Evolutionary conservation across 2,888 invertebrate species (phyloP).

Genomic region (Pseudanteris insignis): DNA sequence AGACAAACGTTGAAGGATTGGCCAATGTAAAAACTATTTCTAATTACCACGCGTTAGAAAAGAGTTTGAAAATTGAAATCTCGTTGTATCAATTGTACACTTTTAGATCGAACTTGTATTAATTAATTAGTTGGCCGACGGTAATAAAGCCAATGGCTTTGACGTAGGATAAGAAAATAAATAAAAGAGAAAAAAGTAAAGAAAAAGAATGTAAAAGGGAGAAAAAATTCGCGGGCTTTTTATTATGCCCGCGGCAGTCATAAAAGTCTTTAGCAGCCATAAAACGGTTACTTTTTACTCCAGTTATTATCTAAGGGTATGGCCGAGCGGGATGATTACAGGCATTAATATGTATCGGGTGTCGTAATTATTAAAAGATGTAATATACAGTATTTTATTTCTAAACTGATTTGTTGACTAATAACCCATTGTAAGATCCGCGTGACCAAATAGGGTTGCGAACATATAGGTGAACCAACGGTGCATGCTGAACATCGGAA

Average conservation of each 20-base stretch:
- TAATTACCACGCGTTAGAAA: conserved; percentile 18
- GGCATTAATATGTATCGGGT: conserved; percentile 6
- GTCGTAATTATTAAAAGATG: conserved; percentile 13
- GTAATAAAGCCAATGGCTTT: no score
- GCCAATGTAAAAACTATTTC: conserved; percentile 31
- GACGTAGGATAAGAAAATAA: no score
- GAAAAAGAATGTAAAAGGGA: no score
- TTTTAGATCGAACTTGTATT: no score
- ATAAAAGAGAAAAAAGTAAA: neutral
- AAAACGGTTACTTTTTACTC: conserved; percentile 16
- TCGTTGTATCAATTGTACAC: no score
- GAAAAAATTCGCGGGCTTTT: no score
- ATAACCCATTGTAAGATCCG: conserved; percentile 27
- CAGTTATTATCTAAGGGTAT: conserved; percentile 15
- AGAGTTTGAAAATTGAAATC: no score
- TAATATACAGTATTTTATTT: conserved; percentile 20
- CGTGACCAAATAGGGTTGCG: conserved; percentile 36
- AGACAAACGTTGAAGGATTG: no score
- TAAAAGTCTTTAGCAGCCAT: no score
- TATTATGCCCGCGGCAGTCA: no score
- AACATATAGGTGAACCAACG: conserved; percentile 42
- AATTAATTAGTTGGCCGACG: no score
- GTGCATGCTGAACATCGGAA: conserved; percentile 33
- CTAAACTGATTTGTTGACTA: conserved; percentile 31
- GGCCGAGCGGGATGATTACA: no score